Evolutionary conservation across 35 echinoderm and acorn worm species (phyloP).

Genomic region (Patiria miniata): DNA sequence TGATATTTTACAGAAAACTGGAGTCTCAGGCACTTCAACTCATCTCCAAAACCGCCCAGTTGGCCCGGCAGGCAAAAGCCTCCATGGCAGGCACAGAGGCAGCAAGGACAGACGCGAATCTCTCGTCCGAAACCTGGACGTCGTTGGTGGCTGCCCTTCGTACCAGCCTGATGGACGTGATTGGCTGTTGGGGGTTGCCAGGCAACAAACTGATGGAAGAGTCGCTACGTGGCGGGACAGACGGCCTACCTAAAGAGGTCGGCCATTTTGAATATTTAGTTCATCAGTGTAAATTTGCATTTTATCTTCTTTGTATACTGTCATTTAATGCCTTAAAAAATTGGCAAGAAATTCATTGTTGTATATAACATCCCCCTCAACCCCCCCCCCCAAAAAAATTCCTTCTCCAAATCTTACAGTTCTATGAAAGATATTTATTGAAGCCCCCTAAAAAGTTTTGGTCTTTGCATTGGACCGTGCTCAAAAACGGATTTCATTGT

Average conservation of each 20-base stretch:
- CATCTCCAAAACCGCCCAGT: constrained; percentile 1
- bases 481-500: too few relatives aligned
- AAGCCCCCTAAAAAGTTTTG: too few relatives aligned
- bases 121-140: constrained; percentile 68
- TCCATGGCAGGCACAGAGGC: constrained; percentile 26
- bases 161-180: constrained; percentile 26
- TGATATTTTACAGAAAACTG: constrained; percentile 11
- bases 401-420: too few relatives aligned
- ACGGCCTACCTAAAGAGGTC: constrained; percentile 51
- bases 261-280: not conserved
- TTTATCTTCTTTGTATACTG: too few relatives aligned
- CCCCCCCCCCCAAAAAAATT: not conserved
- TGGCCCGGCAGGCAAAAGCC: constrained; percentile 22
- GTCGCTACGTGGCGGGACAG: constrained; percentile 31
- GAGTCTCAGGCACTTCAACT: constrained; percentile 14
- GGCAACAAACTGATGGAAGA: constrained; percentile 21
- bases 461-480: too few relatives aligned
- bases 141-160: constrained; percentile 20
- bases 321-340: not conserved
- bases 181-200: constrained; percentile 35
- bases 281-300: too few relatives aligned
- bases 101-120: constrained; percentile 44
- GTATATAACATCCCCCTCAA: not conserved
- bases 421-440: too few relatives aligned
- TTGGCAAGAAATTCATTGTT: not conserved